Evolutionary conservation across 2,888 invertebrate species (phyloP), one percentile per base, ranked within the genome.

Genomic region (Drosophila yooni): DNA sequence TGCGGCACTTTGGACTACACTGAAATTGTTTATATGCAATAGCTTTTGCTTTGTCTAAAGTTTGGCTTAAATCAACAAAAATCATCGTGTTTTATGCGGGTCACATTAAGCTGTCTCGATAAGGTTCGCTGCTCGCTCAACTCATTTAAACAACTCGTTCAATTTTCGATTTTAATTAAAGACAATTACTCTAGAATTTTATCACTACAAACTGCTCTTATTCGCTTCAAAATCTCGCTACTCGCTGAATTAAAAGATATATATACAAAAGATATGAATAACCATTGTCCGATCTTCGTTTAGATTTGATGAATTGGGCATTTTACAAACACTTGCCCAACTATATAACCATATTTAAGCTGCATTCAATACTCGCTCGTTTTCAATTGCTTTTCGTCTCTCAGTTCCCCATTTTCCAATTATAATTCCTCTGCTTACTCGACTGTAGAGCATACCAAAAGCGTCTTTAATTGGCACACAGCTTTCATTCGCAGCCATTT

Each of bases 401-500:
- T 40, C 15, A 25, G 11, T 36, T 36, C 21, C 34, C 59, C 31
- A 54, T 25, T 54, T 25, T 18, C 40, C 40, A 46, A 15, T 15
- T 56, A n/a, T n/a, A 56, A 43, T 61, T n/a, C 33, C n/a, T 51
- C n/a, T n/a, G 34, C n/a, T n/a, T 31, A 48, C 38, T 60, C 52
- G 36, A 43, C 53, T 56, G 61, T 33, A 74, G 75, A 52, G 71
- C 36, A 74, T 78, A 51, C 40, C 31, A 36, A 40, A 65, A 54
- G 64, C 61, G 52, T 52, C 31, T 67, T 3, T 27, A 71, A 79
- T 65, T 65, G 64, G 38, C 48, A 3, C 13, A 65, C 27, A 64
- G 64, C 67, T 75, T 53, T 67, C 46, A 71, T 31, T 29, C 21
- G 51, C 40, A 51, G 58, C 57, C 70, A 60, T 66, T 79, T 59